phyloP scores from a whole-genome alignment of 2,113 vertebrate species.

The Apus apus region DNA sequence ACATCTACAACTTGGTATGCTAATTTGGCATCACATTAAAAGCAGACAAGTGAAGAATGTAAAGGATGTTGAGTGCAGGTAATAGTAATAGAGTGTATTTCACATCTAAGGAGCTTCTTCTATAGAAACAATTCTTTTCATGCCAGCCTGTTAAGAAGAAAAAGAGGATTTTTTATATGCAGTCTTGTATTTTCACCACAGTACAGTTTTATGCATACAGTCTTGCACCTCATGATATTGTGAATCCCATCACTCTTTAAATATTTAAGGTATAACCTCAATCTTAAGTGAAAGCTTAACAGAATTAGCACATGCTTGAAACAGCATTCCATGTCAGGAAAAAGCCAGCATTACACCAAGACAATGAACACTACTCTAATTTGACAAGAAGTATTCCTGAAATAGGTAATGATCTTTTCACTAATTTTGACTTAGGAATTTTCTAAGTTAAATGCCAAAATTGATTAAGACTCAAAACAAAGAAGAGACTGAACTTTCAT shows the following conservation, averaged over 20 bases:
- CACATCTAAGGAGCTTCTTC: background rate
- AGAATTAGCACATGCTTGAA: background rate
- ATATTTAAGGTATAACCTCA: background rate
- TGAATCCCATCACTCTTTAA: background rate
- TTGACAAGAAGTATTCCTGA: background rate
- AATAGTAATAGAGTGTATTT: background rate
- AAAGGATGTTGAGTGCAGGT: background rate
- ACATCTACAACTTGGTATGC: background rate
- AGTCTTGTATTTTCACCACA: background rate
- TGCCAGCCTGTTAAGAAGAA: background rate
- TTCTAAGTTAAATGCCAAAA: background rate
- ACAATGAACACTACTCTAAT: background rate
- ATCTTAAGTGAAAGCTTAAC: background rate
- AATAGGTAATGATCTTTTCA: background rate
- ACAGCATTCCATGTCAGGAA: background rate
- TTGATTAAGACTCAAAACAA: background rate
- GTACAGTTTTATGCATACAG: background rate
- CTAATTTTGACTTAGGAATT: background rate
- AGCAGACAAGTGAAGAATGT: background rate
- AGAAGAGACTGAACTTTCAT: background rate
- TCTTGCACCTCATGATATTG: background rate
- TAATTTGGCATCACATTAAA: background rate
- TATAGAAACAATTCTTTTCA: background rate
- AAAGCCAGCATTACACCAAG: background rate
- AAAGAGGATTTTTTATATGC: background rate